These are phyloP conservation scores for Apteryx mantelli DNA, from an alignment of 2,113 vertebrate species.

Conservation along the genomic window DNA sequence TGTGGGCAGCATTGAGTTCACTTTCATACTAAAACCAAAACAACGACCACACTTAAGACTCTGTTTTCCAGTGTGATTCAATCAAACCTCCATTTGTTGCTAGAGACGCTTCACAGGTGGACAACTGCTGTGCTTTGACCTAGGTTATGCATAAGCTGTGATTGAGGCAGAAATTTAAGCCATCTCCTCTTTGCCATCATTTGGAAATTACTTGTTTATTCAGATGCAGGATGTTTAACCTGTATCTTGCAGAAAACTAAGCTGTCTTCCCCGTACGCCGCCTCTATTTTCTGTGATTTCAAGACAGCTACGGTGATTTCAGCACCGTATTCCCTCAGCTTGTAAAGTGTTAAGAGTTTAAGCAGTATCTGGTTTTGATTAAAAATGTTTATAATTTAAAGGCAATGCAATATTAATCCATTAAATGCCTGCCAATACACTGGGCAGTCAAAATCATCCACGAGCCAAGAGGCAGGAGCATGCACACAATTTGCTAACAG, in stretches of 20 bases:
- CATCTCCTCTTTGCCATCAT: background rate
- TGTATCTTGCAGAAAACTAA: background rate
- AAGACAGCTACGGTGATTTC: background rate
- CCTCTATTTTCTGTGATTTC: background rate
- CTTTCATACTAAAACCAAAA: background rate
- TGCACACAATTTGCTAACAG: too few relatives aligned
- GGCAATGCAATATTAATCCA: background rate
- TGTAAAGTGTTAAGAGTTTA: background rate
- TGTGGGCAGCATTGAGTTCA: background rate
- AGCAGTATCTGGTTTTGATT: background rate
- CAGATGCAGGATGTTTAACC: background rate
- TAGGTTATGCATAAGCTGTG: background rate
- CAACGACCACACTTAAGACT: background rate
- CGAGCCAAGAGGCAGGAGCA: too few relatives aligned
- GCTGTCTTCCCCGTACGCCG: rapidly evolving
- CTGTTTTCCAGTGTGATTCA: background rate
- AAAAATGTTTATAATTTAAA: background rate
- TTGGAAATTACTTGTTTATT: background rate
- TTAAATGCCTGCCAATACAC: background rate
- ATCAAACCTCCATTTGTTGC: background rate
- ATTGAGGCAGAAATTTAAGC: background rate
- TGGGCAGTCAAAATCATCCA: background rate
- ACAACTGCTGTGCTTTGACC: background rate
- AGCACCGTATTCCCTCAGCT: background rate
- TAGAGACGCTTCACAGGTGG: background rate